Evolutionary conservation across 2,888 invertebrate species (phyloP).

Genomic region (Megamerina dolium): DNA sequence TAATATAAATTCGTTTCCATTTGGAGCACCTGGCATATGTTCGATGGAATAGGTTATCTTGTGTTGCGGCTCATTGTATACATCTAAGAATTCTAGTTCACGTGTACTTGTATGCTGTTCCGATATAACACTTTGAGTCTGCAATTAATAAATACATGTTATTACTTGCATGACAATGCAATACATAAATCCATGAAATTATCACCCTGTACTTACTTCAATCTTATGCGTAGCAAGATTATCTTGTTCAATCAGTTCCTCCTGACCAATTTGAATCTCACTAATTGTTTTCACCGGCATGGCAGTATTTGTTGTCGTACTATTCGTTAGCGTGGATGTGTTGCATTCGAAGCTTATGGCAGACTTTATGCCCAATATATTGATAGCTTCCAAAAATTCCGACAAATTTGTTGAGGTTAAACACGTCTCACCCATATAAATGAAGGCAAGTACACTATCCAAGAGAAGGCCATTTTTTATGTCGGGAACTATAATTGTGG

Average conservation of each 20-base stretch:
- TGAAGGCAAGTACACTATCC: conserved; percentile 43
- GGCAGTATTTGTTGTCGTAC: not conserved
- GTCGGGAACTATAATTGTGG: conserved; percentile 45
- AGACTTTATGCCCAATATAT: conserved; percentile 45
- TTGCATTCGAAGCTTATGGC: conserved; percentile 48
- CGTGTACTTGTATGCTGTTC: conserved; percentile 9
- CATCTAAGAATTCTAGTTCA: conserved; percentile 43
- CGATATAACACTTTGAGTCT: conserved; percentile 24
- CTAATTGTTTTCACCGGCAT: conserved; percentile 22
- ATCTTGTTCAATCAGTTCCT: conserved; percentile 36
- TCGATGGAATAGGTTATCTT: conserved; percentile 47
- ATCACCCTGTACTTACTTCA: conserved; percentile 9
- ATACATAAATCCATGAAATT: not conserved
- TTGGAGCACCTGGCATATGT: conserved; percentile 37
- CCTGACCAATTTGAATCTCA: conserved; percentile 35
- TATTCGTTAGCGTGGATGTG: conserved; percentile 17
- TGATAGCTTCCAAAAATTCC: conserved; percentile 46
- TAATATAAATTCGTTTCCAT: conserved; percentile 43
- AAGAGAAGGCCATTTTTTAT: conserved; percentile 40
- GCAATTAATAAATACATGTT: not conserved
- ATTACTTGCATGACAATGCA: conserved; percentile 5
- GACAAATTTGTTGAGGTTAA: conserved; percentile 41
- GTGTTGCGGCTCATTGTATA: conserved; percentile 41
- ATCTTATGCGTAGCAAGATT: conserved; percentile 19
- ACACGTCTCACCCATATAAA: conserved; percentile 46